Evolutionary conservation across 2,888 invertebrate species (phyloP), one percentile per base, ranked within the genome.

Genomic region (Polyommatus iphigenia): DNA sequence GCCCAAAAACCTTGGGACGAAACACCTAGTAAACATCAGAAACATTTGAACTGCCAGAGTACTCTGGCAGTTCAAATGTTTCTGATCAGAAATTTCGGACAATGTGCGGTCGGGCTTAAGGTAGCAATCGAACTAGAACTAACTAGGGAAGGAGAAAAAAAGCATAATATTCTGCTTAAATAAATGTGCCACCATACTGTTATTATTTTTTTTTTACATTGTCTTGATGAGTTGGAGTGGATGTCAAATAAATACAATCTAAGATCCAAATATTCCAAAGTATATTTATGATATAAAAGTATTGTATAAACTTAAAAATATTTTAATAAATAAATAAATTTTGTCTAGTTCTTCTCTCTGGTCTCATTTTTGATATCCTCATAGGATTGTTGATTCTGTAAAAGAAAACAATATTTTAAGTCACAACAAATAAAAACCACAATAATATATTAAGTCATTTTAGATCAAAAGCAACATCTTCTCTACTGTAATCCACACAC

Each of bases 291-390:
- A 79, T 18, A 76, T 77, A 36, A n/a, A n/a, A 78, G 76, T 73
- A 78, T 76, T 75, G 24, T 50, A 77, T 59, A 59, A 76, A 76
- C 29, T 32, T 76, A 50, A 7, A 50, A 50, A 50, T 50, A 15
- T 50, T 36, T 54, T 18, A 57, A 24, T 57, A n/a, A 29, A 59
- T 76, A 36, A 59, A 71, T 71, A 54, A 71, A 54, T 15, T 50
- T 50, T 29, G 54, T 71, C 54, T 72, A 72, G 36, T 94, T 94
- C 0, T 87, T 86, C 0, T 92, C 91, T 59, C 88, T 90, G 0
- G 90, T 84, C 76, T 91, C 90, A 29, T 89, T 90, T 81, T 94
- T 95, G 78, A 94, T 87, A 78, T 94, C 94, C 80, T 94, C 94
- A 71, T 95, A 94, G 0, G 94, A 92, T 1, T 88, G 81, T 83